Evolutionary conservation across 2,888 invertebrate species (phyloP).

Genomic region (Halictus quadricinctus): DNA sequence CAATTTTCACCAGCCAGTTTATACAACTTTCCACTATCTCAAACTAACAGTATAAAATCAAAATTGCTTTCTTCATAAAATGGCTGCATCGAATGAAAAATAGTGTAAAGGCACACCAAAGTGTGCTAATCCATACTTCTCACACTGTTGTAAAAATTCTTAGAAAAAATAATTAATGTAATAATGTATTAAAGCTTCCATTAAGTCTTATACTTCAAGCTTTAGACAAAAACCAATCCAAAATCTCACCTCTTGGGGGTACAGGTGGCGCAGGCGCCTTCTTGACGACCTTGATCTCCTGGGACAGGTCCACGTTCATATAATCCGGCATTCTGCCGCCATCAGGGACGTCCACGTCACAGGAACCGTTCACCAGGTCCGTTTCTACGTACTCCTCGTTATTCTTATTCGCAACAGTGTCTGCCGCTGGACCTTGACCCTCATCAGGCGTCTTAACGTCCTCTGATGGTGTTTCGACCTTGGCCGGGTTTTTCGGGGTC

Average conservation of each 20-base stretch:
- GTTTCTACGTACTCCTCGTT: constrained; percentile 61
- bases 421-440: constrained; percentile 18
- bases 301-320: constrained; percentile 70
- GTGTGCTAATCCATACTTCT: too few relatives aligned
- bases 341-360: constrained; percentile 64
- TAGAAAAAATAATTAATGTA: too few relatives aligned
- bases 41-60: too few relatives aligned
- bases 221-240: not conserved
- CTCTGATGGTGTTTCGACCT: constrained; percentile 6
- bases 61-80: too few relatives aligned
- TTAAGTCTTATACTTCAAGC: not conserved
- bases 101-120: too few relatives aligned
- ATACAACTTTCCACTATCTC: too few relatives aligned
- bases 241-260: constrained; percentile 73
- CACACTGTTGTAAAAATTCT: too few relatives aligned
- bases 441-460: constrained; percentile 25
- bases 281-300: constrained; percentile 69
- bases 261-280: constrained; percentile 77
- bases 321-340: constrained; percentile 75
- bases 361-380: constrained; percentile 50
- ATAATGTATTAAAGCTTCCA: too few relatives aligned
- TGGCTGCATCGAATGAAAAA: too few relatives aligned
- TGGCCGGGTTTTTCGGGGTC: constrained; percentile 31
- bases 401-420: constrained; percentile 3
- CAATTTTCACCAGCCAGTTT: too few relatives aligned